Conservation (phyloP, 2,797 vertebrate species). For the Danio kyathit region DNA sequence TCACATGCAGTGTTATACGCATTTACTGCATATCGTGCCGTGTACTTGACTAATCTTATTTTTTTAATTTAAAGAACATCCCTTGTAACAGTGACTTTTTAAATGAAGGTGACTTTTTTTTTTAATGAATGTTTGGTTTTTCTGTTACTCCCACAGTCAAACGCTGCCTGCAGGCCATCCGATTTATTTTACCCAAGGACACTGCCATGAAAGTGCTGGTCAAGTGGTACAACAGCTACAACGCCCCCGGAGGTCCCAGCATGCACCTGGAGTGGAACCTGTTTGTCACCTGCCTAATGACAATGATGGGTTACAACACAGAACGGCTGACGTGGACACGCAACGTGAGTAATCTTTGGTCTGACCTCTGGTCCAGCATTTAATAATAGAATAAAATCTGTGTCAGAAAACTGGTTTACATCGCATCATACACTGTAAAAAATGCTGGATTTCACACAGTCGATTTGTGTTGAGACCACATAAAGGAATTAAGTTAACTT, state of each 20-base stretch:
- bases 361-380: too few species aligned
- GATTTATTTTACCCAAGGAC: slow-evolving; percentile 93
- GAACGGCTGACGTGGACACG: slow-evolving; percentile 92
- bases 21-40: too few species aligned
- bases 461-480: too few species aligned
- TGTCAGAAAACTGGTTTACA: too few species aligned
- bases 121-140: neutral
- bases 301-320: slow-evolving; percentile 97
- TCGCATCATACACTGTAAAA: too few species aligned
- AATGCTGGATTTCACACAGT: too few species aligned
- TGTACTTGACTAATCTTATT: too few species aligned
- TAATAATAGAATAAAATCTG: too few species aligned
- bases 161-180: slow-evolving; percentile 91
- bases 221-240: slow-evolving; percentile 98
- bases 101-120: too few species aligned
- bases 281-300: slow-evolving; percentile 95
- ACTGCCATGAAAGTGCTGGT: slow-evolving; percentile 92
- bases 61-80: too few species aligned
- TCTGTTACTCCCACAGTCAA: slow-evolving; percentile 78
- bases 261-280: slow-evolving; percentile 94
- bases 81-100: neutral
- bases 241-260: slow-evolving; percentile 92
- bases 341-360: slow-evolving; percentile 82
- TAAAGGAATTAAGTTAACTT: too few species aligned
- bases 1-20: too few species aligned